phyloP scores from a whole-genome alignment of 1,140 invertebrate species.

The Procambarus clarkii region DNA sequence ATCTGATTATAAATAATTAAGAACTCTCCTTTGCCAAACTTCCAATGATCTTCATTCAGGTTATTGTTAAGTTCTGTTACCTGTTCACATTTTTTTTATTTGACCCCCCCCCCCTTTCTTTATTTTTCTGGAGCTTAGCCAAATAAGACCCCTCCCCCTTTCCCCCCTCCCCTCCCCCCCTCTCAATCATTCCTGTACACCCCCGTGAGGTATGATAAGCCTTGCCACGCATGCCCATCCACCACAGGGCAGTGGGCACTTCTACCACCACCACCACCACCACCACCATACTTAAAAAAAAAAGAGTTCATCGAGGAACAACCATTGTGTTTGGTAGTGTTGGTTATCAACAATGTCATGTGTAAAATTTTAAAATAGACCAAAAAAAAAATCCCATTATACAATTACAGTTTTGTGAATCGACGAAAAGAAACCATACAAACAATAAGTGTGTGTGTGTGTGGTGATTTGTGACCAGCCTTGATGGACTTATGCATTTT shows the following conservation, averaged over 20 bases:
- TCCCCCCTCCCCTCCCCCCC: constrained; percentile 37
- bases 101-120: constrained; percentile 24
- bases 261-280: constrained; percentile 18
- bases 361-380: background rate
- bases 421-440: background rate
- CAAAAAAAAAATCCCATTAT: background rate
- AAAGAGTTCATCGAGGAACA: constrained; percentile 53
- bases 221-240: constrained; percentile 37
- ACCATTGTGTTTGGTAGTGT: background rate
- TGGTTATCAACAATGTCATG: background rate
- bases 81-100: constrained; percentile 38
- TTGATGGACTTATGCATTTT: constrained; percentile 50
- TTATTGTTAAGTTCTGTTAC: constrained; percentile 61
- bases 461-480: constrained; percentile 64
- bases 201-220: constrained; percentile 62
- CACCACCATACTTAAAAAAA: constrained; percentile 36
- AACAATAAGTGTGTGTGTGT: background rate
- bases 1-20: constrained; percentile 60
- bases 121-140: constrained; percentile 62
- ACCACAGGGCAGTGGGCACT: constrained; percentile 29
- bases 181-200: constrained; percentile 66
- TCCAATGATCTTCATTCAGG: constrained; percentile 47
- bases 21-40: constrained; percentile 57
- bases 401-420: background rate
- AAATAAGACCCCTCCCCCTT: constrained; percentile 47